These are phyloP conservation scores for Mixornis gularis DNA, from an alignment of 2,113 vertebrate genomes.

Conservation along the genomic window DNA sequence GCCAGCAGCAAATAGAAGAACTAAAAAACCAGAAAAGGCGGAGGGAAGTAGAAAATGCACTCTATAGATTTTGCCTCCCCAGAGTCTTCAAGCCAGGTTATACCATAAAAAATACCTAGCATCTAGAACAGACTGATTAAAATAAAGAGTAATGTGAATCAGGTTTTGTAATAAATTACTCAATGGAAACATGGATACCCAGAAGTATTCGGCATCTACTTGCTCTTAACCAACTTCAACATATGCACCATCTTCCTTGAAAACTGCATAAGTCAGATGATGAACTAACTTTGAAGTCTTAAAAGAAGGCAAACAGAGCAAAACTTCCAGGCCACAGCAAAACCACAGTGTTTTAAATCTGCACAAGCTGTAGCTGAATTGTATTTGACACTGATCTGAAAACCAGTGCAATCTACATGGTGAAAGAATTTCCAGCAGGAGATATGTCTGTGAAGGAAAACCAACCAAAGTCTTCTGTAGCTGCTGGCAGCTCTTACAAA, in stretches of 20 bases:
- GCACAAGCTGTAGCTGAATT: background rate
- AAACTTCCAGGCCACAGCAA: background rate
- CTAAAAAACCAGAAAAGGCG: background rate
- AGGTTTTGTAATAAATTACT: background rate
- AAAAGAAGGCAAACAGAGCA: background rate
- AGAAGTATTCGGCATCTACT: background rate
- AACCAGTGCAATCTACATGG: background rate
- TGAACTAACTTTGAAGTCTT: background rate
- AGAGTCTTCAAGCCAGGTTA: background rate
- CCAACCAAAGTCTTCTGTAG: background rate
- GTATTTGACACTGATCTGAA: background rate
- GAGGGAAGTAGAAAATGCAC: background rate
- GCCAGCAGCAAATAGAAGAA: background rate
- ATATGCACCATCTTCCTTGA: background rate
- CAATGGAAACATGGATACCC: background rate
- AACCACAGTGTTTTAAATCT: background rate
- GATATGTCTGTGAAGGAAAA: background rate
- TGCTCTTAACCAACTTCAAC: background rate
- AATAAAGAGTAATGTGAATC: background rate
- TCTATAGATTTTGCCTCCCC: background rate
- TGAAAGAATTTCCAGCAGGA: background rate
- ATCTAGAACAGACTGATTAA: background rate
- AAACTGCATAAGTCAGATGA: background rate
- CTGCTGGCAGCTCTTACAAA: background rate
- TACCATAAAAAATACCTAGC: background rate